Evolutionary conservation across 2,888 invertebrate genomes (phyloP), one percentile per base, ranked within the genome.

Genomic region (Pterostichus madidus): DNA sequence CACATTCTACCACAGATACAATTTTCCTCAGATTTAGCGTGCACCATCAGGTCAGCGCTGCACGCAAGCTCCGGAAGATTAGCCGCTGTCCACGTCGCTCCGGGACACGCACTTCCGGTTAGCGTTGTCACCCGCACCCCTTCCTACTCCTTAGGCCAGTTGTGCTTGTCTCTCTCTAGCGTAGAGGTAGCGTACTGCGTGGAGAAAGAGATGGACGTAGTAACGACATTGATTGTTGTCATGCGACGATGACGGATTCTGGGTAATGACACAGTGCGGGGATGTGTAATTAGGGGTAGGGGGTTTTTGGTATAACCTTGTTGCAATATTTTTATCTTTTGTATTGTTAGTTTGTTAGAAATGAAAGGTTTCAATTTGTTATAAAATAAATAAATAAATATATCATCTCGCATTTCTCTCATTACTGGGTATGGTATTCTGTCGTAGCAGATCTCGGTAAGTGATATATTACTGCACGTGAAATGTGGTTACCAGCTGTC

Each of bases 11-110:
- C 56, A 56, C 56, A 56, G 56, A 56, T 56, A 56, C 13, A 56
- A 17, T 56, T 56, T 17, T 10, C 17, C n/a, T 52, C 52, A 13
- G n/a, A 52, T 13, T 13, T 56, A 17, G 56, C 17, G 56, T 56
- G 49, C 49, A 49, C n/a, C 49, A 49, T 39, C n/a, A 17, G 56
- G 56, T 56, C 56, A 56, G 5, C 11, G 10, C n/a, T 13, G 13
- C 88, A 88, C 88, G 88, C 88, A 86, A 88, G 85, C 85, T 85
- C 88, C 88, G 87, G 88, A 88, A 88, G 88, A 88, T 88, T 88
- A 88, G 88, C 86, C 80, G 86, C 86, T 88, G 88, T 88, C 88
- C 88, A 87, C 87, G 87, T 87, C 87, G 44, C 68, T 71, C 39
- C 39, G 85, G 85, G 85, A 85, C 88, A 88, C 88, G 88, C 88